phyloP scores from a whole-genome alignment of 2,797 vertebrate species.

The Gymnoscopelus braueri region DNA sequence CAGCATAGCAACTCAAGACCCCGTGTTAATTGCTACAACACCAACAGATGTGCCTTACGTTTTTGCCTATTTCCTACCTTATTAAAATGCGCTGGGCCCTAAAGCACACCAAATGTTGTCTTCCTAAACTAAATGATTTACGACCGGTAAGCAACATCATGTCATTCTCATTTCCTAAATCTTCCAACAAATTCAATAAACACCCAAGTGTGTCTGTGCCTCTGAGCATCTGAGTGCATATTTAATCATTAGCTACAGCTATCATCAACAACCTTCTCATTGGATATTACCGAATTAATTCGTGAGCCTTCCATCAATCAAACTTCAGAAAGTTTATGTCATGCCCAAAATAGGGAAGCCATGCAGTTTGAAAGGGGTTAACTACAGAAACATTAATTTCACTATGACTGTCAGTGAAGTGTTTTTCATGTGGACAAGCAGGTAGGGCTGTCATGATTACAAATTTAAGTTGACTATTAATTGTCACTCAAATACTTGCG shows the following conservation, averaged over 20 bases:
- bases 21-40: constrained; percentile 69
- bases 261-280: constrained; percentile 11
- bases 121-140: constrained; percentile 69
- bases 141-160: constrained; percentile 36
- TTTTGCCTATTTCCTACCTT: constrained; percentile 70
- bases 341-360: no score
- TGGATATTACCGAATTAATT: constrained; percentile 14
- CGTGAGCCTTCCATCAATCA: neutral
- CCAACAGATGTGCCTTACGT: constrained; percentile 76
- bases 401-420: constrained; percentile 21
- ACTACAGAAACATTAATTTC: constrained; percentile 21
- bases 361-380: constrained; percentile 3
- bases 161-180: constrained; percentile 52
- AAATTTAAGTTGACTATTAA: no score
- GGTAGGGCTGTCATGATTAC: no score
- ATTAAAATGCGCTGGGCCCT: constrained; percentile 63
- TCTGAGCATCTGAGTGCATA: constrained; percentile 34
- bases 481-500: no score
- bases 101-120: constrained; percentile 67
- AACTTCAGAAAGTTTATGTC: neutral
- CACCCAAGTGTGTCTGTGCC: constrained; percentile 25
- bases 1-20: constrained; percentile 43
- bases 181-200: constrained; percentile 24
- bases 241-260: constrained; percentile 40
- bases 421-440: constrained; percentile 30